Evolutionary conservation across 64 coral and sea anemone genomes (phyloP), one percentile per base, ranked within the genome.

Genomic region (Anthopleura sola): DNA sequence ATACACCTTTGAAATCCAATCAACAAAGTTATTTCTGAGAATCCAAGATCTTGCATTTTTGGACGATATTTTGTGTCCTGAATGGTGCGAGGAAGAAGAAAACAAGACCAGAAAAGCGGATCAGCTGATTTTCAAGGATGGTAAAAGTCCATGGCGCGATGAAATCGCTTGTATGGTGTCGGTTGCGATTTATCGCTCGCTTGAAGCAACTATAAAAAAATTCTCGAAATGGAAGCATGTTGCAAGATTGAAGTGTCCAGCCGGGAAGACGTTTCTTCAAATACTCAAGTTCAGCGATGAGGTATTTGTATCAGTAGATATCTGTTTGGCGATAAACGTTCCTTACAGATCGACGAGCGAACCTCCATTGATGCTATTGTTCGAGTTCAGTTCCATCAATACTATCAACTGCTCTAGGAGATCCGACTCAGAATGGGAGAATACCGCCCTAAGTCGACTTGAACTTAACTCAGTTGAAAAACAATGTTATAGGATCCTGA

Each of bases 51-150:
- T 86, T 21, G 33, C 31, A 13, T 91, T 91, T 57, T 46, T 91
- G 84, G 89, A 91, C 60, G 90, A 91, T 40, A 81, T 91, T 86
- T 69, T 91, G 32, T 82, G 84, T 19, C 90, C 90, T 48, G 90
- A 91, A 26, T 91, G 90, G 90, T 91, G 90, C 29, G 90, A 91
- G 34, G 6, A 82, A 74, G 75, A 86, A 14, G 75, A 91, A 91
- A 91, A 86, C n/a, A 39, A 82, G 36, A 10, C 23, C 29, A 86
- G 90, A 48, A 91, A 64, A 82, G 37, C 50, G 18, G 1, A 86
- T 0, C 74, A 80, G 29, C 16, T 91, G 16, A 33, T 86, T 48
- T 91, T 86, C 49, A 89, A 89, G 34, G 87, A 83, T 82, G 78
- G 78, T 20, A 89, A 89, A 55, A 83, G 78, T 75, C 80, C 80